Conservation (phyloP, 2,113 vertebrate genomes). For the Labeo catla region DNA sequence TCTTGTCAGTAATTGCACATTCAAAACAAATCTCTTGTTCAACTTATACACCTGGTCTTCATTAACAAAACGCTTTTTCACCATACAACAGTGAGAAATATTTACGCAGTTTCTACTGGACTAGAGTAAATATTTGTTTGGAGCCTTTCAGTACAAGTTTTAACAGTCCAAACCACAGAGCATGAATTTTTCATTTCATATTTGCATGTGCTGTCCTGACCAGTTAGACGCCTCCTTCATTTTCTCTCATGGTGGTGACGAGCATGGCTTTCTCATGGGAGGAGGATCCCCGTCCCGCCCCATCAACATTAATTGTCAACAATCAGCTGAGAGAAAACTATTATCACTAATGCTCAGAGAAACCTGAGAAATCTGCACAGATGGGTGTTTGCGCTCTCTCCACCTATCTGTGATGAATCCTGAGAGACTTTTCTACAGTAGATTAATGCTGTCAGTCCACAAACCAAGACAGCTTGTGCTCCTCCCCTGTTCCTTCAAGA, state of each 20-base stretch:
- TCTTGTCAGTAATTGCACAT: not conserved
- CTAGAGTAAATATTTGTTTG: not conserved
- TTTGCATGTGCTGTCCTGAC: constrained; percentile 59
- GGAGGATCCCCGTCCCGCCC: constrained; percentile 35
- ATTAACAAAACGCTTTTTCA: not conserved
- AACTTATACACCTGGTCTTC: not conserved
- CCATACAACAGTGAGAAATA: not conserved
- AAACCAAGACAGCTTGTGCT: constrained; percentile 52
- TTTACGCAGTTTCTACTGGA: not conserved
- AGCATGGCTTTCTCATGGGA: constrained; percentile 32
- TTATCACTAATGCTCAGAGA: constrained; percentile 52
- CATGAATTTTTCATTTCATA: constrained; percentile 57
- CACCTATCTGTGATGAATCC: constrained; percentile 46
- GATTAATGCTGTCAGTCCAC: constrained; percentile 52
- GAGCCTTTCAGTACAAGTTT: not conserved
- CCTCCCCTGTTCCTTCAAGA: constrained; percentile 48
- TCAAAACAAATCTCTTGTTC: not conserved
- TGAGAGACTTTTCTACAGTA: constrained; percentile 47
- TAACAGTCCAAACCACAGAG: constrained; percentile 42
- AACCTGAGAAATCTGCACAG: constrained; percentile 50
- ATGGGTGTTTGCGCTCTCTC: constrained; percentile 45
- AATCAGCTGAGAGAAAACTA: constrained; percentile 46
- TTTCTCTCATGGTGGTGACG: constrained; percentile 14
- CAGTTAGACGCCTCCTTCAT: constrained; percentile 48
- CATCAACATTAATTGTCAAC: constrained; percentile 56